Evolutionary conservation across 64 coral and sea anemone species (phyloP), one percentile per base, ranked within the genome.

Genomic region (Pachyseris speciosa): DNA sequence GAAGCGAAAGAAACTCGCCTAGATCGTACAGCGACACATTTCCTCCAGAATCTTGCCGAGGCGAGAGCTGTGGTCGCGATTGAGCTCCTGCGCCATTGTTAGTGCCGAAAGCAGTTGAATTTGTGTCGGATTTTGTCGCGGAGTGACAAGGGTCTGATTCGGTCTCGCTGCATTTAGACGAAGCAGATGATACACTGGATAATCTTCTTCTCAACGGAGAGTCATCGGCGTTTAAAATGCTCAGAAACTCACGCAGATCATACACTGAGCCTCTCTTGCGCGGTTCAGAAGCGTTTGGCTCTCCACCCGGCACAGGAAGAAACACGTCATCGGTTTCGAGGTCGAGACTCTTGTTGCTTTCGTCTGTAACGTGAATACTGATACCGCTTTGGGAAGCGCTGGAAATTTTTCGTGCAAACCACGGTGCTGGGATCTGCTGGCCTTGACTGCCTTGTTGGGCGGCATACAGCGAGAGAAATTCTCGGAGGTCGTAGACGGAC

Each of bases 201-300:
- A 96, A 59, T 30, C 90, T 88, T 89, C 90, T 86, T 30, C 94
- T 79, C 64, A 92, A 72, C 16, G 94, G 94, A 55, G 86, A 69
- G 11, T 94, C 92, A n/a, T 90, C 87, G 6, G 29, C 87, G 43
- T 96, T 96, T 53, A 96, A 47, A 27, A 96, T 65, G 65, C 52
- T 63, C 27, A 93, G 38, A 40, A 96, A 90, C 29, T 96, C 95
- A 9, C 61, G 67, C 16, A 96, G 63, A 36, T 93, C 90, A 24
- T 92, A 93, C 20, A 96, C 60, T 25, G 95, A 96, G 30, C 91
- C 86, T 36, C 95, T 87, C 22, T 96, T 96, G 2, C 79, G 83
- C 48, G 31, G 33, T 26, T 37, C 77, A 19, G 51, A 31, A 12
- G 42, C 31, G 1, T 25, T 39, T 0, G n/a, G 24, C 12, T 59